phyloP scores from a whole-genome alignment of 2,797 vertebrate genomes.

The Heteromormyrus szaboi region DNA sequence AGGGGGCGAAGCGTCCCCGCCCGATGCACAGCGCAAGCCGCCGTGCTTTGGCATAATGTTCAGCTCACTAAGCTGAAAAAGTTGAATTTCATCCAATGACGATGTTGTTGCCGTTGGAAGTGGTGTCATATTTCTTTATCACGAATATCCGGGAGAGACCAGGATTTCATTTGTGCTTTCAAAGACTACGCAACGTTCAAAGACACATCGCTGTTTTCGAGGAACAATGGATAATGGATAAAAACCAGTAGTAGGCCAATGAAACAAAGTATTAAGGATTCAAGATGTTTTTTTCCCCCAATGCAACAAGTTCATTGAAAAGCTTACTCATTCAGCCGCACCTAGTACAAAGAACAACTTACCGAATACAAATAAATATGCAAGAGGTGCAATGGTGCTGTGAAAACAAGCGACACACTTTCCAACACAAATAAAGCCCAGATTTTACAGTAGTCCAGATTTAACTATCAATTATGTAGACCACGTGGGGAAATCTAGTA shows the following conservation, averaged over 20 bases:
- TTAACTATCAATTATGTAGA: not conserved
- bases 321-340: not conserved
- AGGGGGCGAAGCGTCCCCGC: not conserved
- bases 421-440: not conserved
- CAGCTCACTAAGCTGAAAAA: conserved; percentile 19
- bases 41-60: not conserved
- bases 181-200: not conserved
- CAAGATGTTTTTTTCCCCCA: not conserved
- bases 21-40: not conserved
- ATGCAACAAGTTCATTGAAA: not conserved
- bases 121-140: not conserved
- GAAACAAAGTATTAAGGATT: not conserved
- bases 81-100: not conserved
- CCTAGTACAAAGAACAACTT: not conserved
- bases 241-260: not conserved
- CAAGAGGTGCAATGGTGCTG: not conserved
- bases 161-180: not conserved
- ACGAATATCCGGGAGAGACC: not conserved
- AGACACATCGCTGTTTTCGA: not conserved
- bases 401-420: not conserved
- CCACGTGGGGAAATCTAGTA: not conserved
- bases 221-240: not conserved
- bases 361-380: not conserved
- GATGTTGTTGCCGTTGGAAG: not conserved
- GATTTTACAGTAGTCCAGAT: not conserved